Conservation (phyloP, 2,888 invertebrate genomes). For the Bombyx huttoni region DNA sequence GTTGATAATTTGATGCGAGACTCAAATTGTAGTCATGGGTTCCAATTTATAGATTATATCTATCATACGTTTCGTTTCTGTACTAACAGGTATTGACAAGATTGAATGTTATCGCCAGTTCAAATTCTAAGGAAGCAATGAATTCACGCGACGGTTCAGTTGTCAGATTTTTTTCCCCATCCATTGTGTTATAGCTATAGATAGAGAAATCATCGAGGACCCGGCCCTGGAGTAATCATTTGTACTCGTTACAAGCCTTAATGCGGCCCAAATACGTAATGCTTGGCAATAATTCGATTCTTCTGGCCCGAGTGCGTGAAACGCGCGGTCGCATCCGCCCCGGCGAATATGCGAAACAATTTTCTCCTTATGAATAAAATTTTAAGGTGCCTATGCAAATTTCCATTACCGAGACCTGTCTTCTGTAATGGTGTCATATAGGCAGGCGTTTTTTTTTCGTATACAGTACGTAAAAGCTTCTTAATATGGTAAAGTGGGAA, state of each 20-base stretch:
- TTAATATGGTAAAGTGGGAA: conserved; percentile 24
- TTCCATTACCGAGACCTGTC: conserved; percentile 56
- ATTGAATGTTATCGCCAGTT: no score
- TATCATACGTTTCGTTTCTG: no score
- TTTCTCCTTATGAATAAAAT: conserved; percentile 70
- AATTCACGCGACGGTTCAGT: background rate
- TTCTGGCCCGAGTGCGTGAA: conserved; percentile 38
- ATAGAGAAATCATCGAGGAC: background rate
- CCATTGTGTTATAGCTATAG: background rate
- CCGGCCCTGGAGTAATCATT: conserved; percentile 16
- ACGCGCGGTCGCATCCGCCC: conserved; percentile 12
- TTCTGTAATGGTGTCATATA: conserved; percentile 55
- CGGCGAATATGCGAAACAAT: conserved; percentile 54
- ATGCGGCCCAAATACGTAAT: conserved; percentile 39
- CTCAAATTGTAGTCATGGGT: no score
- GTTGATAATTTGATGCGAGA: no score
- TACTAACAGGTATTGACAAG: no score
- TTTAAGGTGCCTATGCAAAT: conserved; percentile 68
- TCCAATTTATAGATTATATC: no score
- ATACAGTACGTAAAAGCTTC: conserved; percentile 41
- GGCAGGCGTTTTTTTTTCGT: conserved; percentile 53
- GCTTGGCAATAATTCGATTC: conserved; percentile 58
- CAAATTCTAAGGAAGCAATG: background rate
- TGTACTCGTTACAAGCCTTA: conserved; percentile 29
- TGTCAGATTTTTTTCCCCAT: background rate